Percentiles rank a stretch among this genome's conserved stretches.
Conservation (phyloP, 1,140 invertebrate species). For the Spodoptera frugiperda region DNA sequence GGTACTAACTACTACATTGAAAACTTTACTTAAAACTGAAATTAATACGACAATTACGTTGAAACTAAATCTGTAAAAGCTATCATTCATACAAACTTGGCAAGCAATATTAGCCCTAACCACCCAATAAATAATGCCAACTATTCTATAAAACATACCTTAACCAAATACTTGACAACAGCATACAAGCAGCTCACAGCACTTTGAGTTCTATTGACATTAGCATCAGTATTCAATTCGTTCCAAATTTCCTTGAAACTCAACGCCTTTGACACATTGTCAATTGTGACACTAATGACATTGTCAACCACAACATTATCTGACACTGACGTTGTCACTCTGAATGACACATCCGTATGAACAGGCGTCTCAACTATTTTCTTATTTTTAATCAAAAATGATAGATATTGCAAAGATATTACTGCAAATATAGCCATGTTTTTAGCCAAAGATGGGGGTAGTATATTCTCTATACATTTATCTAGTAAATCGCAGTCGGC, state of each 20-base stretch:
- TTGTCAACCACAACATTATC: conserved; percentile 75
- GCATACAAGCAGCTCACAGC: conserved; percentile 83
- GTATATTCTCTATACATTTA: conserved; percentile 75
- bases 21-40: no score
- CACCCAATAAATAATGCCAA: not conserved
- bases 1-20: no score
- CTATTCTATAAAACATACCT: conserved; percentile 63
- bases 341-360: conserved; percentile 75
- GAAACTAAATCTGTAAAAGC: no score
- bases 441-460: conserved; percentile 70
- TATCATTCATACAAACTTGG: not conserved
- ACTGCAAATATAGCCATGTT: conserved; percentile 80
- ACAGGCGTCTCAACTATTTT: conserved; percentile 74
- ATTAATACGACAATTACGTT: no score
- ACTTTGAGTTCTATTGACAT: conserved; percentile 78
- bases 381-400: conserved; percentile 83
- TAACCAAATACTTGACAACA: conserved; percentile 79
- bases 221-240: conserved; percentile 78
- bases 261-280: conserved; percentile 78
- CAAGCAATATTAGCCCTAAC: not conserved
- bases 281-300: conserved; percentile 67
- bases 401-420: conserved; percentile 83
- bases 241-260: conserved; percentile 76
- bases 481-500: conserved; percentile 78
- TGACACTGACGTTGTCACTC: conserved; percentile 61